These are phyloP conservation scores for Naja naja DNA, from an alignment of 2,113 vertebrate genomes.

Conservation along the genomic window DNA sequence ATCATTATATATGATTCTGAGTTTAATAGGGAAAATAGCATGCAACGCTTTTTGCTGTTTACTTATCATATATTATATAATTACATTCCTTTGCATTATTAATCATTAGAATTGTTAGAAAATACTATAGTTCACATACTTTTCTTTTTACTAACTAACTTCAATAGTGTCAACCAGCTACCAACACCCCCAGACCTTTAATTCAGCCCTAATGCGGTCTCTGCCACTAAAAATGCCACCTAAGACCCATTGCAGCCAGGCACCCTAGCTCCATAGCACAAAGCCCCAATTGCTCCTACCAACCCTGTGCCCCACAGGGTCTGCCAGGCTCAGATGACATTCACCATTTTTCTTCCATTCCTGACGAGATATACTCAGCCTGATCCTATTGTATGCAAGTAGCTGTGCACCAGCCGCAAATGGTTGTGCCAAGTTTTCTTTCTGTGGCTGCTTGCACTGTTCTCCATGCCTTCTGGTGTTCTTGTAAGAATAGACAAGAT, in stretches of 20 bases:
- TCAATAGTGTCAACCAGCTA: neutral
- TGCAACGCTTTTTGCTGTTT: constrained; percentile 21
- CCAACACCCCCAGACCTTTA: too few relatives aligned
- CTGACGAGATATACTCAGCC: neutral
- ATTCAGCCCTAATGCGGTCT: too few relatives aligned
- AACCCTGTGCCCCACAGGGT: too few relatives aligned
- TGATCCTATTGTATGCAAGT: neutral
- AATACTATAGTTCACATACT: constrained; percentile 1
- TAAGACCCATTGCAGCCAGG: too few relatives aligned
- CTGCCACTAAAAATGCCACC: too few relatives aligned
- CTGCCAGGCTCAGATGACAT: neutral
- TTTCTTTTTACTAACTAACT: neutral
- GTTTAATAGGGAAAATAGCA: neutral
- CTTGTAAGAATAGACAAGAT: neutral
- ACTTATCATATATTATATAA: constrained; percentile 10
- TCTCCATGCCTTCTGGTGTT: neutral
- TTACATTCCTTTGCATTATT: constrained; percentile 16
- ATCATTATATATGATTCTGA: neutral
- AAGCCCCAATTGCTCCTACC: too few relatives aligned
- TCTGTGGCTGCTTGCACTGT: neutral
- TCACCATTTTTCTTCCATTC: neutral
- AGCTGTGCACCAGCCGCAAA: neutral
- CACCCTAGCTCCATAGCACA: too few relatives aligned
- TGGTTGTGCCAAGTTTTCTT: neutral
- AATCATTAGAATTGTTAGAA: constrained; percentile 9